Conservation (phyloP, 2,113 vertebrate genomes). For the Spizaetus ornatus region DNA sequence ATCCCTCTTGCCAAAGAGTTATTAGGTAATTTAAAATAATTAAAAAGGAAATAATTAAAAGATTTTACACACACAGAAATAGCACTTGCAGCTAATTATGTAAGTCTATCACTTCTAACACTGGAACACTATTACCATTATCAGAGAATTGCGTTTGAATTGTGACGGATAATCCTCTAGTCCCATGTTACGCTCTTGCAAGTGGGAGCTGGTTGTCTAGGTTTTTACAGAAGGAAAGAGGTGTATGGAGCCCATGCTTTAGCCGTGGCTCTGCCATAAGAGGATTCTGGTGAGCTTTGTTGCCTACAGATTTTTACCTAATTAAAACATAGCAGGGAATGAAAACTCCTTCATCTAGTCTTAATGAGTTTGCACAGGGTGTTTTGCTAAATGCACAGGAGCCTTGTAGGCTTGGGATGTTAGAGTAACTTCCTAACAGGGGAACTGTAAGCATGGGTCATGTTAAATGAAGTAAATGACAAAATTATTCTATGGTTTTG, state of each 20-base stretch:
- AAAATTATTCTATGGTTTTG: not conserved
- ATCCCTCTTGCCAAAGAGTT: constrained; percentile 53
- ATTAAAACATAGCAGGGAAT: not conserved
- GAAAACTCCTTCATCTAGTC: not conserved
- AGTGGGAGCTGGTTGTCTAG: not conserved
- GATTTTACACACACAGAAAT: constrained; percentile 61
- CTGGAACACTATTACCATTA: constrained; percentile 48
- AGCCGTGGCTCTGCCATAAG: not conserved
- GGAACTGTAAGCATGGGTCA: not conserved
- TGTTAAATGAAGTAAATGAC: not conserved
- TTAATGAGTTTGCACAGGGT: not conserved
- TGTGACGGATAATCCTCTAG: constrained; percentile 35
- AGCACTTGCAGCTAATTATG: constrained; percentile 64
- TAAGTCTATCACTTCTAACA: constrained; percentile 59
- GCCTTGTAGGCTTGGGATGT: not conserved
- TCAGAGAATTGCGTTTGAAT: constrained; percentile 40
- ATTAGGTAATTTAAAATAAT: constrained; percentile 70
- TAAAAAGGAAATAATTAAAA: constrained; percentile 67
- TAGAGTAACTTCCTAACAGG: not conserved
- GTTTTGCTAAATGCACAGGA: not conserved
- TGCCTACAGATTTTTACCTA: not conserved
- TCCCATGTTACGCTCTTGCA: constrained; percentile 8
- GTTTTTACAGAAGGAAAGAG: not conserved
- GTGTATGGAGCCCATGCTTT: not conserved
- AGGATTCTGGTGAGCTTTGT: constrained; percentile 5